Base-by-base conservation (phyloP, 23 tunicate species). In the Phallusia fumigata region DNA sequence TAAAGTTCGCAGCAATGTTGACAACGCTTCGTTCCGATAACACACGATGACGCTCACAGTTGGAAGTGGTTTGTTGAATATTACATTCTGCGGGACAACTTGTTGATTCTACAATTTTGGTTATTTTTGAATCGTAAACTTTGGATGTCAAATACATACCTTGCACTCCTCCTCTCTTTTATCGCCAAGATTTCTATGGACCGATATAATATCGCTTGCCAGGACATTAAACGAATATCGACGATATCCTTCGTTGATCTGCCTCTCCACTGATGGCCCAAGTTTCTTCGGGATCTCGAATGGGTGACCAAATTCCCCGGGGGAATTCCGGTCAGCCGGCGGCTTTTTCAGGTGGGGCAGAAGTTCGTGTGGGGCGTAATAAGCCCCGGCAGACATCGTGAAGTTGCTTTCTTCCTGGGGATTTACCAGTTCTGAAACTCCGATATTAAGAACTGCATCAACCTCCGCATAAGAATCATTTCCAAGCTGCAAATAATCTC, bases 271-370 rank as follows among this genome's bases (percentile, higher is more conserved):
- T 0, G 94, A 87, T 11, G 93, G 85, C 0, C 94, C 98, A 45
- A 89, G 53, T 30, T 84, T 74, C 47, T 81, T 79, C n/a, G 98
- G 98, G 30, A 94, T 82, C 32, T 50, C 40, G 69, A 94, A 94
- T 0, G 98, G 90, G 64, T 85, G 98, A 21, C 98, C 98, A 65
- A 94, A 94, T 65, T 94, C 98, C 19, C 98, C 98, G 32, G 98
- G 98, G 22, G 89, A 87, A 31, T 89, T 76, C 36, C 93, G 22
- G 5, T 89, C 94, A 0, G 86, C 49, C 1, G 98, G 90, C 18
- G 98, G 98, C 85, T 94, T 94, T 76, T 83, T 89, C 58, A 94
- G 78, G 35, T 35, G 28, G 18, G 98, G 98, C 13, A 94, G 58
- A 13, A 94, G 73, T 18, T 94, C 91, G 18, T 73, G 78, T 24